Conservation (phyloP, 2,113 vertebrate genomes). For the Miniopterus natalensis region DNA sequence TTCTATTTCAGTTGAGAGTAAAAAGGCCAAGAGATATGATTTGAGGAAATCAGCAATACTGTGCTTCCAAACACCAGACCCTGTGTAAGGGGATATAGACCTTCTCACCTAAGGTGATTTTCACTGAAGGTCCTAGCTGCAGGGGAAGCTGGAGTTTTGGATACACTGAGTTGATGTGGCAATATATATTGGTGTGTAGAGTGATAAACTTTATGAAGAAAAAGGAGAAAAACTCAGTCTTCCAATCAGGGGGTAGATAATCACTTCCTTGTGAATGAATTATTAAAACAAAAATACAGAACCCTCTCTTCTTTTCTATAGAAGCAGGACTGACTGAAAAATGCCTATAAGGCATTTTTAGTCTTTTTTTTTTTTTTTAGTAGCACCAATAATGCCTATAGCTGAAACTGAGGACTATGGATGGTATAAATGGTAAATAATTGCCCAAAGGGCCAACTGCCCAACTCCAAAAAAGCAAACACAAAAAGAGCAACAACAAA, state of each 20-base stretch:
- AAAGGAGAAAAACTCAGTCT: background rate
- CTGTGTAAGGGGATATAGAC: background rate
- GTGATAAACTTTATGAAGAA: conserved; percentile 29
- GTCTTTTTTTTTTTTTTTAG: background rate
- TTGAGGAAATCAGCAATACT: background rate
- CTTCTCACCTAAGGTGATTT: background rate
- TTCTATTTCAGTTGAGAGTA: background rate
- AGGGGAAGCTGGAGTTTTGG: background rate
- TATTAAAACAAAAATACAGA: background rate
- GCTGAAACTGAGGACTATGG: background rate
- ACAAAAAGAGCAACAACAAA: background rate
- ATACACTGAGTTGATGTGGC: background rate
- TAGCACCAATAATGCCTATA: background rate
- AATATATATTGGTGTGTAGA: background rate
- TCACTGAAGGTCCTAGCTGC: background rate
- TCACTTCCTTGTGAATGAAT: conserved; percentile 27
- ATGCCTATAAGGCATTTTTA: background rate
- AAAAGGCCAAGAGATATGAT: background rate
- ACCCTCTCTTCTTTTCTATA: background rate
- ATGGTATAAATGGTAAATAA: background rate
- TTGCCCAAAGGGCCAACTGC: background rate
- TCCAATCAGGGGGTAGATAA: background rate
- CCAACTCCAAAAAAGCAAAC: background rate
- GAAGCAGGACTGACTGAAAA: background rate
- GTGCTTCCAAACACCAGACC: background rate